phyloP scores from a whole-genome alignment of 2,797 vertebrate genomes.

The Calcarius lapponicus region DNA sequence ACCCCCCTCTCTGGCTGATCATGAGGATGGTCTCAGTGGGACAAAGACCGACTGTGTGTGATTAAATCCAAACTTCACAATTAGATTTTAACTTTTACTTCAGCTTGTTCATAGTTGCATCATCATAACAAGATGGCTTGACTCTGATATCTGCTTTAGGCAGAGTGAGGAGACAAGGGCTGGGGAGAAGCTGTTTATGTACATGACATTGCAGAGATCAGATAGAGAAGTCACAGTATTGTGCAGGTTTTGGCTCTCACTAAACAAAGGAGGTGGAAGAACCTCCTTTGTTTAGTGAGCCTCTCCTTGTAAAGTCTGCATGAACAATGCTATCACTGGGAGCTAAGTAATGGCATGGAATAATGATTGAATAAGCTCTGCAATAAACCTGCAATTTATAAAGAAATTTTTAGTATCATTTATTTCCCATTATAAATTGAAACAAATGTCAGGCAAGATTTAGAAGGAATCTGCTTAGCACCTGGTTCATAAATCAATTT shows the following conservation, averaged over 20 bases:
- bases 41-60: neutral
- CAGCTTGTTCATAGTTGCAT: neutral
- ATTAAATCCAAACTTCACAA: neutral
- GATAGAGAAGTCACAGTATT: neutral
- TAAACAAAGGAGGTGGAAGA: neutral
- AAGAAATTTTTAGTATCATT: neutral
- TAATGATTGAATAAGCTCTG: neutral
- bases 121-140: neutral
- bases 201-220: neutral
- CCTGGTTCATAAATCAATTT: neutral
- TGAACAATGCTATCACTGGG: neutral
- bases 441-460: neutral
- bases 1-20: neutral
- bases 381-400: neutral
- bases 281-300: neutral
- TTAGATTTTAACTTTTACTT: neutral
- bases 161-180: neutral
- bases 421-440: neutral
- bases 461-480: neutral
- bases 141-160: slow-evolving; percentile 6
- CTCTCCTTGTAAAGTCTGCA: neutral
- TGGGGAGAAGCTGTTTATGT: neutral
- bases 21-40: neutral
- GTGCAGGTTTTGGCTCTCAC: neutral
- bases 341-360: neutral